Evolutionary conservation across 2,113 vertebrate species (phyloP), one percentile per base, ranked within the genome.

Genomic region (Cebus imitator): DNA sequence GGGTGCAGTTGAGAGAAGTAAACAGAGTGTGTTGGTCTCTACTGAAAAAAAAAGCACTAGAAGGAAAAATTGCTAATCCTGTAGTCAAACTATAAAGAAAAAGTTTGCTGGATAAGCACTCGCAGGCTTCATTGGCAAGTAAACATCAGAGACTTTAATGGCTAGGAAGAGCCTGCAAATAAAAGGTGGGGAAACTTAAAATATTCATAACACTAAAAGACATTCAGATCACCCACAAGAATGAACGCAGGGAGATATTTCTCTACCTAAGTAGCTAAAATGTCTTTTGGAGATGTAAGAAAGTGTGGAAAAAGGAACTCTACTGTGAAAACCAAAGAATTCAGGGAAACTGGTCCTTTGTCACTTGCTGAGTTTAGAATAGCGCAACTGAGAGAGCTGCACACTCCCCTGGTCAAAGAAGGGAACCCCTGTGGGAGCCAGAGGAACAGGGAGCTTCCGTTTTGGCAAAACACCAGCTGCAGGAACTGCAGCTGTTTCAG

Each of bases 381-480:
- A 94, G 89, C 64, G 45, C 80, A 73, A 64, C 70, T 95, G 93
- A 93, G 90, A 96, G 90, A 37, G 75, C 27, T 18, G 12, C 87
- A 76, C 30, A 57, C 40, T 68, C 37, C 61, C 30, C 89, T 73
- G 50, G 35, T 91, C 86, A 91, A 37, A 96, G 95, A 78, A 96
- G 95, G 95, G 96, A 97, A 91, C 75, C 14, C 57, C 80, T 0
- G 3, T 82, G 89, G 83, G 79, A 97, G 83, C 87, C 79, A 85
- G 20, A 86, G 87, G 94, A 95, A 96, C 68, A 61, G 79, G 84
- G 73, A 86, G 52, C 88, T 98, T 98, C 94, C 89, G 68, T 48
- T 96, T 55, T 13, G 20, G 91, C 93, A 75, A 27, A 92, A 93
- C 76, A 81, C 95, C 95, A 97, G 96, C 95, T 95, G 97, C 95